Percentiles rank a stretch among this genome's conserved stretches.
Conservation (phyloP, 2,888 invertebrate species). For the Lycophotia porphyrea region DNA sequence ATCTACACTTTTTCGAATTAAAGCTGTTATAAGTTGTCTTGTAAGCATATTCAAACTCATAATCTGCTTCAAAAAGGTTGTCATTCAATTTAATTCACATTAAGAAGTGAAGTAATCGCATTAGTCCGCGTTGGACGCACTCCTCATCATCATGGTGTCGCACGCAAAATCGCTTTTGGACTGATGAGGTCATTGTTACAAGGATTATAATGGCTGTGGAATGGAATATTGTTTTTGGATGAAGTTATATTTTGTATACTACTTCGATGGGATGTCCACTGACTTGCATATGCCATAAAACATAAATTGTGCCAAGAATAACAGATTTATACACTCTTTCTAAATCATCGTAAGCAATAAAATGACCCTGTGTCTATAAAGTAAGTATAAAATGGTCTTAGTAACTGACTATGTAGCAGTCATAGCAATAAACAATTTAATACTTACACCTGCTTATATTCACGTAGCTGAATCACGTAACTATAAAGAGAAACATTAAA, state of each 20-base stretch:
- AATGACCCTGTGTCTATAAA: neutral
- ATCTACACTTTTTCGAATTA: slow-evolving; percentile 16
- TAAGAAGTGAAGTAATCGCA: slow-evolving; percentile 61
- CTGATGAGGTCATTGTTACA: slow-evolving; percentile 62
- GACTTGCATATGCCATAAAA: neutral
- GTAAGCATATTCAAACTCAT: slow-evolving; percentile 36
- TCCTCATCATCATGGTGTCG: slow-evolving; percentile 50
- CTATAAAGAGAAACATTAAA: slow-evolving; percentile 54
- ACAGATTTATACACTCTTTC: neutral
- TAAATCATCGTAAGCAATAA: neutral
- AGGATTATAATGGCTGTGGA: slow-evolving; percentile 49
- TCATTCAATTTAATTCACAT: slow-evolving; percentile 65
- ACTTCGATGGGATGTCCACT: neutral
- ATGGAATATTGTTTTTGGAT: slow-evolving; percentile 29
- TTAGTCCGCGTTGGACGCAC: slow-evolving; percentile 54
- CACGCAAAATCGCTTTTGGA: slow-evolving; percentile 64
- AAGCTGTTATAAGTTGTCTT: slow-evolving; percentile 25
- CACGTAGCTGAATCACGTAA: slow-evolving; percentile 44
- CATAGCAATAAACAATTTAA: slow-evolving; percentile 31
- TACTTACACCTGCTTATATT: slow-evolving; percentile 50
- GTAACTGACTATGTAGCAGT: slow-evolving; percentile 36
- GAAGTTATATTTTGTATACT: neutral
- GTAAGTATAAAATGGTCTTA: slow-evolving; percentile 16
- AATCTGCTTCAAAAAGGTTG: slow-evolving; percentile 54
- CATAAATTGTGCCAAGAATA: neutral